Evolutionary conservation across 2,888 invertebrate species (phyloP).

Genomic region (Pachydiplax longipennis): DNA sequence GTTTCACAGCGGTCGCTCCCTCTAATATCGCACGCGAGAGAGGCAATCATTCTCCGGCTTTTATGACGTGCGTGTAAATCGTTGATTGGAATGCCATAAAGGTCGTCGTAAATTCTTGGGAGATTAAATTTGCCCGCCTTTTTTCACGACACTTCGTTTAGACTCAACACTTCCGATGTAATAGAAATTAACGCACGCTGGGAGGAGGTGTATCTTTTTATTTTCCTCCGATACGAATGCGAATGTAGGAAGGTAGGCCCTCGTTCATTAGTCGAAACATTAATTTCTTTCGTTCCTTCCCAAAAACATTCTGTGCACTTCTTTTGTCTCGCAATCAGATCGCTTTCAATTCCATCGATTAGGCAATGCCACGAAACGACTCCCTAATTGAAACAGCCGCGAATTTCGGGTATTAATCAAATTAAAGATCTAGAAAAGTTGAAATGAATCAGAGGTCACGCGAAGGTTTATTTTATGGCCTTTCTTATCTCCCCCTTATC

Average conservation of each 20-base stretch:
- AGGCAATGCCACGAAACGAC: too few relatives aligned
- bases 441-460: too few relatives aligned
- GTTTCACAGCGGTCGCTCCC: too few relatives aligned
- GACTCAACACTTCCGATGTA: background rate
- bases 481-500: too few relatives aligned
- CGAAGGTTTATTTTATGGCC: too few relatives aligned
- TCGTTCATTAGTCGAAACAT: background rate
- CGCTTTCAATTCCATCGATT: too few relatives aligned
- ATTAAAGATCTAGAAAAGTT: too few relatives aligned
- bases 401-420: too few relatives aligned
- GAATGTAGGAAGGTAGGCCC: background rate
- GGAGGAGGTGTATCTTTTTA: background rate
- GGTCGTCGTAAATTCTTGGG: background rate
- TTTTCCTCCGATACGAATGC: background rate
- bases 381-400: too few relatives aligned
- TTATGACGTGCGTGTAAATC: background rate
- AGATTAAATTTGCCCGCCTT: background rate
- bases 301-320: too few relatives aligned
- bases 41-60: background rate
- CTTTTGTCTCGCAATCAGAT: too few relatives aligned
- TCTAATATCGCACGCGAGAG: background rate
- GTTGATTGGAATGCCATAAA: background rate
- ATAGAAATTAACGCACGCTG: background rate
- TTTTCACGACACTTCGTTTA: background rate
- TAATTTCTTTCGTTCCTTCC: background rate